phyloP scores from a whole-genome alignment of 1,140 invertebrate genomes.

The Leptinotarsa lineolata region DNA sequence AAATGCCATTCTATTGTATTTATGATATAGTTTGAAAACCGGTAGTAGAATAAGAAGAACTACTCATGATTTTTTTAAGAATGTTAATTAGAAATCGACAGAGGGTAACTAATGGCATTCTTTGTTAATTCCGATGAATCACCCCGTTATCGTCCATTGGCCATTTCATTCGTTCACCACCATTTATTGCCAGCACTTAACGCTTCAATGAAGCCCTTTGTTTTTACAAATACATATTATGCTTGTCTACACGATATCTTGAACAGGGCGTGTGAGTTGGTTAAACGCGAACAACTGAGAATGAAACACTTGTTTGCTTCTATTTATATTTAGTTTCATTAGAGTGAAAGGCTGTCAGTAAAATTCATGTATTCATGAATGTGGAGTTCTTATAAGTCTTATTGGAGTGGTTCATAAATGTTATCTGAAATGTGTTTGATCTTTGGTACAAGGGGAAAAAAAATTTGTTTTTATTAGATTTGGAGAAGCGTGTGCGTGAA shows the following conservation, averaged over 20 bases:
- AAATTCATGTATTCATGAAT: neutral
- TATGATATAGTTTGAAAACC: too few species aligned
- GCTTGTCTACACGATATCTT: neutral
- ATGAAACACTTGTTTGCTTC: conserved; percentile 10
- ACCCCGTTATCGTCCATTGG: neutral
- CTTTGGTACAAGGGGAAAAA: too few species aligned
- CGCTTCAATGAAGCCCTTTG: conserved; percentile 13
- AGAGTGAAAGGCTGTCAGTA: neutral
- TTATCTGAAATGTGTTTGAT: too few species aligned
- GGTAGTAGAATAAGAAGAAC: too few species aligned
- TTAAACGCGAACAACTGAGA: neutral
- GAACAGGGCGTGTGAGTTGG: neutral
- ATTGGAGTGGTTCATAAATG: too few species aligned
- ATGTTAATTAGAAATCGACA: too few species aligned
- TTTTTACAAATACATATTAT: conserved; percentile 11
- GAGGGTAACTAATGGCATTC: too few species aligned
- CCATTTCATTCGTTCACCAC: neutral
- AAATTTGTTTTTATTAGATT: too few species aligned
- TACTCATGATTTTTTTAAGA: too few species aligned
- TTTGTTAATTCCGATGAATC: neutral
- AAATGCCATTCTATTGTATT: too few species aligned
- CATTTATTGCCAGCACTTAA: conserved; percentile 8
- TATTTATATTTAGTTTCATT: conserved; percentile 3
- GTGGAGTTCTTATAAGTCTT: too few species aligned
- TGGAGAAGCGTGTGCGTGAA: too few species aligned